Conservation (phyloP, 2,888 invertebrate genomes). For the Epistrophe grossulariae region DNA sequence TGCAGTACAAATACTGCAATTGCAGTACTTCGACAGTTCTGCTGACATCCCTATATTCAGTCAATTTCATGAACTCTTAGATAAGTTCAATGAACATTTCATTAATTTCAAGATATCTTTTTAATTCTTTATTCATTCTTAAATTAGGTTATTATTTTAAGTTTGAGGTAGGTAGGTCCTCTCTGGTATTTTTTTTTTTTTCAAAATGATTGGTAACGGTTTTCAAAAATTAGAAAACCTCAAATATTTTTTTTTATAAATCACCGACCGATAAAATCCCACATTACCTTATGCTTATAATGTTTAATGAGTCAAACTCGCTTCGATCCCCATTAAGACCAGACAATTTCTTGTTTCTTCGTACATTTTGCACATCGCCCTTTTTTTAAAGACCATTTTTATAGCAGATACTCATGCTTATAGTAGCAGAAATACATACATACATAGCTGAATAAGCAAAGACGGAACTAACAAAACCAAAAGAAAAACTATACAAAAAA, state of each 20-base stretch:
- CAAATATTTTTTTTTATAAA: neutral
- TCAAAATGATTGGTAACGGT: too few relatives aligned
- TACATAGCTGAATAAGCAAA: neutral
- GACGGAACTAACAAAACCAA: slow-evolving; percentile 6
- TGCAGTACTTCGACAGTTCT: too few relatives aligned
- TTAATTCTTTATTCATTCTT: too few relatives aligned
- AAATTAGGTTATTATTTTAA: too few relatives aligned
- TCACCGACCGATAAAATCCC: slow-evolving; percentile 24
- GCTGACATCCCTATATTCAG: too few relatives aligned
- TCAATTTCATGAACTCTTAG: too few relatives aligned
- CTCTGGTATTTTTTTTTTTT: too few relatives aligned
- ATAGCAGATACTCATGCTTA: slow-evolving; percentile 13
- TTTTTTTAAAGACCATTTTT: slow-evolving; percentile 11
- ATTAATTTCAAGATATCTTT: too few relatives aligned
- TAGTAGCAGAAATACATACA: neutral
- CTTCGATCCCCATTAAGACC: slow-evolving; percentile 13
- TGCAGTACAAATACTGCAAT: too few relatives aligned
- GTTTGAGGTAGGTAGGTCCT: too few relatives aligned
- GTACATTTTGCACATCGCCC: slow-evolving; percentile 20
- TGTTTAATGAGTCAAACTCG: slow-evolving; percentile 21
- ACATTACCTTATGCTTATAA: slow-evolving; percentile 63
- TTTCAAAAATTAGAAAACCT: too few relatives aligned
- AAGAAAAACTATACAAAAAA: slow-evolving; percentile 38
- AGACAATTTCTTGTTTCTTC: slow-evolving; percentile 6
- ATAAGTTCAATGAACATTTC: too few relatives aligned